A percentile compares a stretch with the other conserved stretches of the same genome.
phyloP scores from a whole-genome alignment of 2,888 invertebrate genomes.

The Anthoptus insignis region DNA sequence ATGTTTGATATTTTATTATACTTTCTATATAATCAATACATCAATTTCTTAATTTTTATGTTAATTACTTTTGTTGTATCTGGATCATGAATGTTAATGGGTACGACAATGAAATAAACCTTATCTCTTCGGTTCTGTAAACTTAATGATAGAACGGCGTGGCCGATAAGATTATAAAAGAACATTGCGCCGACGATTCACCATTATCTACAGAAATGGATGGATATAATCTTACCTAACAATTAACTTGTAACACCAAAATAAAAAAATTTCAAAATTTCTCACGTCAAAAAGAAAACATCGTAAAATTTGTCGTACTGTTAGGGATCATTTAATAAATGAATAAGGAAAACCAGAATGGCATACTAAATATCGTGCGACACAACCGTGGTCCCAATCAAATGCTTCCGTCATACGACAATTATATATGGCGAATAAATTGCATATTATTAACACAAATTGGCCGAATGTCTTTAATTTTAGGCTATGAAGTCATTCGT shows the following conservation, averaged over 20 bases:
- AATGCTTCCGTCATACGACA: constrained; percentile 18
- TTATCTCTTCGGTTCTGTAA: background rate
- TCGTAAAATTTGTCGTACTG: no score
- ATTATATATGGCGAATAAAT: constrained; percentile 26
- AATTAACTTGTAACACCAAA: no score
- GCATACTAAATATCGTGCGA: constrained; percentile 2
- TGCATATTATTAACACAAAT: constrained; percentile 21
- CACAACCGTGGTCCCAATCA: background rate
- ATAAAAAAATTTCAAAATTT: background rate
- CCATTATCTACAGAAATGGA: background rate
- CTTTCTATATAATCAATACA: no score
- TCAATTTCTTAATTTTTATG: no score
- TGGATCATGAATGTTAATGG: background rate
- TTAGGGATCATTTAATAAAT: background rate
- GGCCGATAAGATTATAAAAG: background rate
- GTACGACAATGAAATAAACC: background rate
- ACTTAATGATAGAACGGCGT: background rate
- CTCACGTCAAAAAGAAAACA: background rate
- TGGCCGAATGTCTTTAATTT: constrained; percentile 2
- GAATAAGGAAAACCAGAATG: constrained; percentile 9
- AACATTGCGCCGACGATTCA: background rate
- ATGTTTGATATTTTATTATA: no score
- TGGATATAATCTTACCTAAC: background rate
- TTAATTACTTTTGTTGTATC: no score
- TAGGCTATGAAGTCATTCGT: constrained; percentile 14